Evolutionary conservation across 2,888 invertebrate species (phyloP), one percentile per base, ranked within the genome.

Genomic region (Galerucella calmariensis): DNA sequence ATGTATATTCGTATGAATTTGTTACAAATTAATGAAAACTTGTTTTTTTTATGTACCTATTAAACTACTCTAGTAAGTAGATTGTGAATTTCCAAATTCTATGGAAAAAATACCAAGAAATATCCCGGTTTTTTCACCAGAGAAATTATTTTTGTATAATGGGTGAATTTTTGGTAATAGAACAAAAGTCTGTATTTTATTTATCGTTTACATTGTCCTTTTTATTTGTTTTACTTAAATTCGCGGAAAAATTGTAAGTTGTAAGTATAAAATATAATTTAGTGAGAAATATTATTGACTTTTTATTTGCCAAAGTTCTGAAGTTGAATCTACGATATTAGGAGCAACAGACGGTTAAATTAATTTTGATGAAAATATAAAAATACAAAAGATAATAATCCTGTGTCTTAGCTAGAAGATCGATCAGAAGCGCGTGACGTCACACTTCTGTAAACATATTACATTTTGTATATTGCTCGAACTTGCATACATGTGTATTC

Each of bases 111-210:
- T 63, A 61, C 68, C 56, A 69, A 67, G 68, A 59, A 27, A 35
- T 27, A 14, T 14, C 27, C 35, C 35, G 35, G n/a, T 12, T 27
- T 35, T 72, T 74, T 69, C 72, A 75, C 66, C 69, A 69, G 63
- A 75, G 74, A 77, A 74, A 68, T 77, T 78, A 78, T 78, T 78
- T 78, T 78, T 77, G 73, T 78, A 78, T 74, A 66, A 70, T 75
- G 77, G 75, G 75, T 74, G 66, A 74, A 59, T 76, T 72, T 73
- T 67, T 27, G 56, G 56, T 59, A 73, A 53, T 14, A 20, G 53
- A 44, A 41, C 20, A 10, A 53, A 69, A 27, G 24, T 59, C 44
- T 46, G 24, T 59, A 53, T 68, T 69, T 75, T 66, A 66, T 75
- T 73, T 73, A 65, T 69, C 24, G 12, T 70, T 73, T 56, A 51